phyloP scores from a whole-genome alignment of 2,113 vertebrate genomes.

The Cephalophus harveyi region DNA sequence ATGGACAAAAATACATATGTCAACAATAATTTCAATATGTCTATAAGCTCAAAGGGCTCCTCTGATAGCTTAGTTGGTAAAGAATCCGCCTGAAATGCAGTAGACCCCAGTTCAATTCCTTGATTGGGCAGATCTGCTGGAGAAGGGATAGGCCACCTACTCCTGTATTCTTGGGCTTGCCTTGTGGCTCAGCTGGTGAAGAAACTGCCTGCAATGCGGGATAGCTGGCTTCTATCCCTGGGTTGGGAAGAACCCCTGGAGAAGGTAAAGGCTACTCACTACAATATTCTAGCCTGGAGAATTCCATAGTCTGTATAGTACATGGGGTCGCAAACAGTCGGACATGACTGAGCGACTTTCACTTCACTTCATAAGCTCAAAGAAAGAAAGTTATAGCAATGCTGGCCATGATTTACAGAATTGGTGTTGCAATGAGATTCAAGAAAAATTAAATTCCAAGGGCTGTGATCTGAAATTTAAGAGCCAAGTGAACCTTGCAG shows the following conservation, averaged over 20 bases:
- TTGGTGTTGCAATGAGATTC: neutral
- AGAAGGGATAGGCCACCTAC: neutral
- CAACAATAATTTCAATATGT: neutral
- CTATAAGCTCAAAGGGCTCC: neutral
- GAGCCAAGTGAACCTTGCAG: neutral
- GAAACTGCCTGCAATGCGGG: rapidly evolving
- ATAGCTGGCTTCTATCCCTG: neutral
- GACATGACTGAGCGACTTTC: neutral
- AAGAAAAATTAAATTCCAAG: neutral
- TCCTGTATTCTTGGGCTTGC: neutral
- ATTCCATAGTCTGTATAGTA: neutral
- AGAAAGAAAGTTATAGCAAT: neutral
- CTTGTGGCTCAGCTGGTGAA: neutral
- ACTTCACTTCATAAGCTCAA: neutral
- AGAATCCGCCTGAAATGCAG: neutral
- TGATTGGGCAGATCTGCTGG: neutral
- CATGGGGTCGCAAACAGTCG: neutral
- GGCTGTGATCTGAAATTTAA: neutral
- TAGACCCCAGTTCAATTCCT: rapidly evolving
- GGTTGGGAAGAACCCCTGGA: neutral
- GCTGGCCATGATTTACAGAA: neutral
- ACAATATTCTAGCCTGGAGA: neutral
- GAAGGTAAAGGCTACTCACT: neutral
- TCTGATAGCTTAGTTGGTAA: neutral
- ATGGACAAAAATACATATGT: neutral